Base-by-base conservation (phyloP, 1,140 invertebrate species). In the Heliconius nattereri region DNA sequence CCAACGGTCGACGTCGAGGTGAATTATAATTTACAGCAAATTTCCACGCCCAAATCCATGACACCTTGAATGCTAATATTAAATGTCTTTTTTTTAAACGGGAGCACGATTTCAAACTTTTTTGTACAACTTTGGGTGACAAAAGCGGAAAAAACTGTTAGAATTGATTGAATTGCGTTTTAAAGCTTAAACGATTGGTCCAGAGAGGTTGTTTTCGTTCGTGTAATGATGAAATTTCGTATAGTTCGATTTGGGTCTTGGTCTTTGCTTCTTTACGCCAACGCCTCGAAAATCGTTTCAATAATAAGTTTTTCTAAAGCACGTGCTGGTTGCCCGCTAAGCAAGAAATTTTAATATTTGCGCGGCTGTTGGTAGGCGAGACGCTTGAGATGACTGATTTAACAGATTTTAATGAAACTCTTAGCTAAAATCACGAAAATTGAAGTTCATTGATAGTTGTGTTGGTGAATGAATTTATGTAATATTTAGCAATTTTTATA, bases 61-160 rank as follows among this genome's bases (percentile, higher is more conserved):
- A 71, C 85, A 83, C 72, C 82, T 80, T 81, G 90, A 93, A 93
- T 93, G 90, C 87, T 91, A 91, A 83, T 92, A 93, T 89, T 90
- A 91, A 92, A 90, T 88, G 91, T n/a, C 86, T 89, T 92, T 92
- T 92, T 54, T 92, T 89, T 85, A 85, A 87, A 86, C 81, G 78
- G 80, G 80, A 87, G 84, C 91, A 94, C 92, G 92, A 94, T 94
- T 92, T 94, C 90, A 54, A 92, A 91, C 85, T 91, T 94, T 92
- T 45, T 94, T 90, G 83, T 81, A 78, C 75, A 57, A 82, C 84
- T 87, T 90, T 92, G 90, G 90, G 89, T 94, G 92, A 92, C 92
- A 92, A 94, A 89, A 88, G 89, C 85, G 81, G 81, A 86, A 91
- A 83, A 92, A 92, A 92, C 83, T 83, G 23, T 52, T 16, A 86